phyloP scores from a whole-genome alignment of 2,113 vertebrate species.

The Salvelinus sp. region DNA sequence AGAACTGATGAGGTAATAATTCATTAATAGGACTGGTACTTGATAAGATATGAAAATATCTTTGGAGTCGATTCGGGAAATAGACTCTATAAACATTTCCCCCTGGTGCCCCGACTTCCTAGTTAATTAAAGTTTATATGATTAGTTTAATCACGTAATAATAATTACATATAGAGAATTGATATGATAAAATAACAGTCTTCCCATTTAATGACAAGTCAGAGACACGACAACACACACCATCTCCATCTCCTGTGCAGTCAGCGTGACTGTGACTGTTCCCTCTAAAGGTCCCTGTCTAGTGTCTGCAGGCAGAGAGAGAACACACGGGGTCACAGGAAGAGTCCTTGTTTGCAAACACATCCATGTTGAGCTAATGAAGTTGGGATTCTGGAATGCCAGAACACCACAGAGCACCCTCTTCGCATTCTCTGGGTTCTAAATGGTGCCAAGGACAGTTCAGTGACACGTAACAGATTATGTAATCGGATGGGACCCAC shows the following conservation, averaged over 20 bases:
- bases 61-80: too few relatives aligned
- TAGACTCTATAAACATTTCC: too few relatives aligned
- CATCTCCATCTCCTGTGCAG: neutral
- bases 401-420: neutral
- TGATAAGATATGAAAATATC: too few relatives aligned
- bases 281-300: neutral
- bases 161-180: too few relatives aligned
- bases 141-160: too few relatives aligned
- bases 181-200: too few relatives aligned
- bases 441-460: neutral
- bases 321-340: neutral
- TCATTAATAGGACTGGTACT: too few relatives aligned
- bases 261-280: neutral
- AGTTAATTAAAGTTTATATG: too few relatives aligned
- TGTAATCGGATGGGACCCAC: neutral
- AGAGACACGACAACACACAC: neutral
- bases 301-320: neutral
- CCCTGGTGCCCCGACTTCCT: too few relatives aligned
- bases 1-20: too few relatives aligned
- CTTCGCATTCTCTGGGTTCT: neutral
- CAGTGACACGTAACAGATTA: neutral
- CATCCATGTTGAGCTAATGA: neutral
- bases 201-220: too few relatives aligned
- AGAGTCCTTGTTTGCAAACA: neutral
- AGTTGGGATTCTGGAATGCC: neutral